Percentiles rank a stretch among this genome's conserved stretches.
Conservation (phyloP, 2,113 vertebrate genomes). For the Gobio gobio region DNA sequence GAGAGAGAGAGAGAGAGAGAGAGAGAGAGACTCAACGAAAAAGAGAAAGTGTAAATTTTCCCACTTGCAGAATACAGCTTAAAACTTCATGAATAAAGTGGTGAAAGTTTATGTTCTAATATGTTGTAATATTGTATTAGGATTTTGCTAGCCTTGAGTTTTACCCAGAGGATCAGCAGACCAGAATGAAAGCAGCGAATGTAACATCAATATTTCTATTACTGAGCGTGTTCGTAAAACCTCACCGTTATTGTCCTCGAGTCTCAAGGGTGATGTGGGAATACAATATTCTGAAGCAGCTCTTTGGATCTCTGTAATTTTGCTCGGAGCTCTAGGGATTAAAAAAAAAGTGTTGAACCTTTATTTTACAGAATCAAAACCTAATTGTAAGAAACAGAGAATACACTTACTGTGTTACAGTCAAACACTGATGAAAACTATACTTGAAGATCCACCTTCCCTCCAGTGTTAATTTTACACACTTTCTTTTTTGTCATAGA, state of each 20-base stretch:
- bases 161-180: conserved; percentile 46
- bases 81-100: conserved; percentile 46
- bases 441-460: neutral
- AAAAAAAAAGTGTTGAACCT: conserved; percentile 38
- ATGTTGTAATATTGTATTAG: conserved; percentile 50
- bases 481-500: neutral
- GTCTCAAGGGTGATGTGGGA: conserved; percentile 48
- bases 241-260: conserved; percentile 44
- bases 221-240: conserved; percentile 42
- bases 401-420: neutral
- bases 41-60: neutral
- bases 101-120: conserved; percentile 49
- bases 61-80: neutral
- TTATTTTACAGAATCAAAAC: conserved; percentile 29
- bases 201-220: conserved; percentile 57
- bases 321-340: conserved; percentile 21
- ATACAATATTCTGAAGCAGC: conserved; percentile 34
- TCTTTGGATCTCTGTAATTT: conserved; percentile 31
- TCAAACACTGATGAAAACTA: neutral
- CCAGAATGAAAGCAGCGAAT: conserved; percentile 43
- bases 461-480: neutral
- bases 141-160: conserved; percentile 32
- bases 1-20: conserved; percentile 23
- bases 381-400: conserved; percentile 26
- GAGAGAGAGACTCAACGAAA: neutral